phyloP scores from a whole-genome alignment of 2,888 invertebrate species.

The Melanargia galathea region DNA sequence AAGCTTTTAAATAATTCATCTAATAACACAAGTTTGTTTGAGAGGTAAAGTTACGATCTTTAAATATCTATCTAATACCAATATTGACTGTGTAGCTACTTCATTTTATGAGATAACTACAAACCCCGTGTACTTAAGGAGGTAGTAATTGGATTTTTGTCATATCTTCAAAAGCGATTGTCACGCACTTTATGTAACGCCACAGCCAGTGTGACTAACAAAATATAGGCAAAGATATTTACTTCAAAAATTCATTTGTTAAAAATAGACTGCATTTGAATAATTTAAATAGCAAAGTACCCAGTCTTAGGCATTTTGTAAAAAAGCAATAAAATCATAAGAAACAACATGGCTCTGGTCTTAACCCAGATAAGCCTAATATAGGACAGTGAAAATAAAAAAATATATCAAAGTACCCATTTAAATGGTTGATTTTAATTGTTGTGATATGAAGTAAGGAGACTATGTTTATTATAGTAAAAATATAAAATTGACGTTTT shows the following conservation, averaged over 20 bases:
- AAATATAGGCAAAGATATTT: not conserved
- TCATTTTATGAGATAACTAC: slow-evolving; percentile 13
- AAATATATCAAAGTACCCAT: no score
- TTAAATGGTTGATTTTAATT: no score
- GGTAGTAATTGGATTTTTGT: not conserved
- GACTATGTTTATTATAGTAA: no score
- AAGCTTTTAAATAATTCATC: slow-evolving; percentile 1
- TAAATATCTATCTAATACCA: slow-evolving; percentile 1
- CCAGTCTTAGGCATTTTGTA: not conserved
- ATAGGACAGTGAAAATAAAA: no score
- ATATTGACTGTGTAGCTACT: slow-evolving; percentile 5
- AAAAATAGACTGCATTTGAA: no score
- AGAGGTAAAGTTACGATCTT: not conserved
- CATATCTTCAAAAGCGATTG: no score
- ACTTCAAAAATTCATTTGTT: not conserved
- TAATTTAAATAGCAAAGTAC: no score
- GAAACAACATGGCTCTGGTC: not conserved
- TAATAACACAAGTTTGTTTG: not conserved
- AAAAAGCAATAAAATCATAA: not conserved
- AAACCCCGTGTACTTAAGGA: slow-evolving; percentile 13
- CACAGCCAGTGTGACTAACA: not conserved
- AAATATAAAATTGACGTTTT: no score
- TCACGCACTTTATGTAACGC: no score
- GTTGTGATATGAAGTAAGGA: no score
- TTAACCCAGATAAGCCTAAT: not conserved